Conservation (phyloP, 1,140 invertebrate genomes). For the Drosophila grimshawi region DNA sequence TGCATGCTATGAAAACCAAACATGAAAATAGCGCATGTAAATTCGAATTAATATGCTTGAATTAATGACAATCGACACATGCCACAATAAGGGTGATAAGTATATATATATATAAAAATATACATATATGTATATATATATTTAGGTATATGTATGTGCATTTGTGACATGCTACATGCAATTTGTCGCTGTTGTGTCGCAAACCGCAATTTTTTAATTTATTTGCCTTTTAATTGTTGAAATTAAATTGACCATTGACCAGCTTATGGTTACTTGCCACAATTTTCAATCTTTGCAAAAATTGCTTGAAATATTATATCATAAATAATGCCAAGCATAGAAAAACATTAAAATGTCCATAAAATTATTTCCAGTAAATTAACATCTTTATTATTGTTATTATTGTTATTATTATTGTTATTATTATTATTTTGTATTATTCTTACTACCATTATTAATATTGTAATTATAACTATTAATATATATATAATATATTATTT, state of each 20-base stretch:
- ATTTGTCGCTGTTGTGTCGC: conserved; percentile 60
- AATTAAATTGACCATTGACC: conserved; percentile 54
- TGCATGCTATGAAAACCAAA: conserved; percentile 63
- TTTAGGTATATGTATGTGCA: neutral
- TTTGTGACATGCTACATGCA: conserved; percentile 40
- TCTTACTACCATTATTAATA: too few relatives aligned
- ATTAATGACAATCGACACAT: conserved; percentile 72
- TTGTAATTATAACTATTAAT: too few relatives aligned
- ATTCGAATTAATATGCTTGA: conserved; percentile 75
- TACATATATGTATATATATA: neutral
- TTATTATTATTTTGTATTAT: too few relatives aligned
- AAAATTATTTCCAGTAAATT: too few relatives aligned
- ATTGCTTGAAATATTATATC: too few relatives aligned
- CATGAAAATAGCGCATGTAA: conserved; percentile 60
- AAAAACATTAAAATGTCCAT: too few relatives aligned
- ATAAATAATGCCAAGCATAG: too few relatives aligned
- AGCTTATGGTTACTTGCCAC: conserved; percentile 50
- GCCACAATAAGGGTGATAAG: conserved; percentile 4
- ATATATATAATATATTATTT: too few relatives aligned
- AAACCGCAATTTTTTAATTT: conserved; percentile 80
- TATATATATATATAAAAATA: conserved; percentile 1
- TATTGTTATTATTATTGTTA: too few relatives aligned
- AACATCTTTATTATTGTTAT: too few relatives aligned
- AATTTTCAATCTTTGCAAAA: conserved; percentile 19
- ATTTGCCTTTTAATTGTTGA: conserved; percentile 80